Conservation (phyloP, 2,797 vertebrate species). For the Dendrocincla tyrannina region DNA sequence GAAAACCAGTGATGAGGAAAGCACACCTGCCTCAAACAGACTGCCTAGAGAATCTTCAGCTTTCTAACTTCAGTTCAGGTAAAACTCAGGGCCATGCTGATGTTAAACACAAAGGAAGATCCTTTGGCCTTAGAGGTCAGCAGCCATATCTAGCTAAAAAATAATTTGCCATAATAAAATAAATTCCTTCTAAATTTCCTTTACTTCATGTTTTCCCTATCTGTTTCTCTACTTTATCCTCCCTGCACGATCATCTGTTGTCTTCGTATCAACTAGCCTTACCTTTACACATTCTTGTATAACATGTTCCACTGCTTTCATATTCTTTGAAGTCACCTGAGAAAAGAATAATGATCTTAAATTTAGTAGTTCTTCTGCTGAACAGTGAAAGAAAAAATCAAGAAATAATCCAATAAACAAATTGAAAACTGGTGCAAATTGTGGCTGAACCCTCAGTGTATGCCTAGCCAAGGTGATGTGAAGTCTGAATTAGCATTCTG, state of each 20-base stretch:
- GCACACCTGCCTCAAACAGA: neutral
- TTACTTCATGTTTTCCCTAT: slow-evolving; percentile 34
- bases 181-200: neutral
- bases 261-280: neutral
- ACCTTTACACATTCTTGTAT: neutral
- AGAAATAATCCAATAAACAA: neutral
- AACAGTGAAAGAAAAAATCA: neutral
- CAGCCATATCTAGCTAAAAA: neutral
- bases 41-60: neutral
- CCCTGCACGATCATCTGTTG: slow-evolving; percentile 15
- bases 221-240: slow-evolving; percentile 16
- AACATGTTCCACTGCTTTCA: neutral
- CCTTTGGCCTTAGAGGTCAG: neutral
- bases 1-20: neutral
- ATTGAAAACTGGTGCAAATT: neutral
- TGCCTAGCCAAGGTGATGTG: neutral
- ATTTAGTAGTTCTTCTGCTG: neutral
- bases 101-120: neutral
- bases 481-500: neutral
- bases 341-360: slow-evolving; percentile 4
- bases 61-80: neutral
- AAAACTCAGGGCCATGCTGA: neutral
- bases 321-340: neutral
- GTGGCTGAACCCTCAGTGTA: neutral
- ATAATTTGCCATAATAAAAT: neutral